These are phyloP conservation scores for Danio albolineatus DNA, from an alignment of 2,797 vertebrate genomes.

Conservation along the genomic window DNA sequence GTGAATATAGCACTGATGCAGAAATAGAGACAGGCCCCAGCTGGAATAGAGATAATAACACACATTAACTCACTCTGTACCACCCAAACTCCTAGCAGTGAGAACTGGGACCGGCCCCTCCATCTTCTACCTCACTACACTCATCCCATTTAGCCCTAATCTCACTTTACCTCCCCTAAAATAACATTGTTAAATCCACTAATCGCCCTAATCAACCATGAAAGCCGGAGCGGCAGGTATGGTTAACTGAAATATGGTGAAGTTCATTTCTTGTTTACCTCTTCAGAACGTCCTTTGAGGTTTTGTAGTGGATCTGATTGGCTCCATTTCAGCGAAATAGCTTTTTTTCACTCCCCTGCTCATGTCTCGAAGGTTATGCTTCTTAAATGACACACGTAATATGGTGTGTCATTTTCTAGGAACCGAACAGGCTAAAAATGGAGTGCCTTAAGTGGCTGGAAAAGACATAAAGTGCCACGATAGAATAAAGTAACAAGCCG, in stretches of 20 bases:
- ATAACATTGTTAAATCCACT: conserved; percentile 78
- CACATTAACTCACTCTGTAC: conserved; percentile 43
- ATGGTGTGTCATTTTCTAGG: conserved; percentile 11
- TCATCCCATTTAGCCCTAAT: conserved; percentile 78
- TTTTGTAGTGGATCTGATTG: background rate
- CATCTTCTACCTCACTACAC: conserved; percentile 80
- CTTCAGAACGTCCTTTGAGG: background rate
- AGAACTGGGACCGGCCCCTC: conserved; percentile 67
- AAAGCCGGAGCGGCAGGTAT: conserved; percentile 70
- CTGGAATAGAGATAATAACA: conserved; percentile 42
- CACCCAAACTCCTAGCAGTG: conserved; percentile 62
- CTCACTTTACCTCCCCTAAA: conserved; percentile 78
- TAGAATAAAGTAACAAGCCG: conserved; percentile 56
- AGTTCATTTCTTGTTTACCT: conserved; percentile 3
- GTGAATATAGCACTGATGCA: conserved; percentile 9
- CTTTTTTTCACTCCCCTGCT: background rate
- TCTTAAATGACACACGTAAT: conserved; percentile 3
- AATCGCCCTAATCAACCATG: conserved; percentile 75
- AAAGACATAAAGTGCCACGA: conserved; percentile 20
- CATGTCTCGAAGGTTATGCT: background rate
- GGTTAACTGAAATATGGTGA: conserved; percentile 34
- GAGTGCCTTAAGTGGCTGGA: conserved; percentile 21
- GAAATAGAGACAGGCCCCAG: conserved; percentile 58
- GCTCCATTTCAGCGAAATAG: background rate
- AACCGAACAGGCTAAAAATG: conserved; percentile 19